Base-by-base conservation (phyloP, 2,797 vertebrate genomes). In the Natrix natrix region DNA sequence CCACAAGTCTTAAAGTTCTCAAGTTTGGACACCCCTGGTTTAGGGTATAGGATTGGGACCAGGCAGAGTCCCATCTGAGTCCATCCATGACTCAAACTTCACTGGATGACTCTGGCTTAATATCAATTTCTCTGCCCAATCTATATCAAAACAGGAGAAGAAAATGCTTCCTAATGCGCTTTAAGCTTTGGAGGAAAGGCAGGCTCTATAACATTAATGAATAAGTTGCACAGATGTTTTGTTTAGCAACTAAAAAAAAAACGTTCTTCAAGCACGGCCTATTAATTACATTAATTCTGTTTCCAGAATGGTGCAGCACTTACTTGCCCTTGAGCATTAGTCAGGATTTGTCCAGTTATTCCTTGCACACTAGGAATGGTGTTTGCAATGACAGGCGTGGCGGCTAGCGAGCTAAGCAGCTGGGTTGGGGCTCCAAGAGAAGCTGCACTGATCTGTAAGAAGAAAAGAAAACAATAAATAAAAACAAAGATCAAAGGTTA, bases 271-370 rank as follows among this genome's bases (percentile, higher is more conserved):
- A 13, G 16, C 2, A 16, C 7, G 16, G 4, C 16, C n/a, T 83
- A 2, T 54, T 66, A 37, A 48, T n/a, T n/a, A 56, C 14, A 54
- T 90, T 55, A 24, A 28, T 10, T 74, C 6, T 6, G 26, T 32
- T 60, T 32, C 37, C 37, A 43, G 28, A 92, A 22, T 26, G 43
- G 3, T 32, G 3, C 16, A 63, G 7, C 91, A 92, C 92, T 96
- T 97, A 97, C 99, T 98, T 99, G 99, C 94, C 99, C 99, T 96
- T 99, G 99, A 93, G 98, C 98, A 86, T 99, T 99, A 90, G 99
- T 99, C 97, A 99, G 98, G 95, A 99, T 98, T 97, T 99, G 99
- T 93, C 98, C 98, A 94, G 99, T 98, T 97, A 99, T 97, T 94
- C 99, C 98, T 1, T 98, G 98, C 97, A 99, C 97, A 94, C 98